phyloP scores from a whole-genome alignment of 2,888 invertebrate species.

The Oconnorella tubifera region DNA sequence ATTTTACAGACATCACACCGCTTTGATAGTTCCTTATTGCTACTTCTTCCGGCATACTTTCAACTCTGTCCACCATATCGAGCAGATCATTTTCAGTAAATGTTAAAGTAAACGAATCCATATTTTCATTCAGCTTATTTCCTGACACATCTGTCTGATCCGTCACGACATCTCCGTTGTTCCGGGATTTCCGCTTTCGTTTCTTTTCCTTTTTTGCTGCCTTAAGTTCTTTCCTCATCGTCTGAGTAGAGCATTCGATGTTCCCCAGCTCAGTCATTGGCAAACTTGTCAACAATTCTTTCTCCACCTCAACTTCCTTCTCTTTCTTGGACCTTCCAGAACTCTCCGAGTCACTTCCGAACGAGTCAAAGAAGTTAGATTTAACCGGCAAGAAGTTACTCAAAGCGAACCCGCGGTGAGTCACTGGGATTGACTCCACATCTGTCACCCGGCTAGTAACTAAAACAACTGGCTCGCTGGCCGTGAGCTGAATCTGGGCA shows the following conservation, averaged over 20 bases:
- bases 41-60: conserved; percentile 37
- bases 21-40: neutral
- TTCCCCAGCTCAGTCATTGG: neutral
- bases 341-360: neutral
- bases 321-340: neutral
- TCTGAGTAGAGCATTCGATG: neutral
- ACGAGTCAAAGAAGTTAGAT: neutral
- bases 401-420: conserved; percentile 13
- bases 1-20: neutral
- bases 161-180: too few relatives aligned
- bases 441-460: too few relatives aligned
- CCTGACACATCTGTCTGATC: neutral
- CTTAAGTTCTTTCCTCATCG: neutral
- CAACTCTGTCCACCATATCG: conserved; percentile 51
- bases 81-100: conserved; percentile 47
- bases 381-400: conserved; percentile 15
- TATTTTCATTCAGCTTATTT: conserved; percentile 11
- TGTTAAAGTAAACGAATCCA: conserved; percentile 45
- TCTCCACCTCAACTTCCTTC: neutral
- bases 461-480: too few relatives aligned
- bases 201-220: conserved; percentile 12
- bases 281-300: too few relatives aligned
- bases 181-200: conserved; percentile 35
- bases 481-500: too few relatives aligned
- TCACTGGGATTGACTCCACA: too few relatives aligned